Conservation (phyloP, 2,888 invertebrate species). For the Euplagia quadripunctaria region DNA sequence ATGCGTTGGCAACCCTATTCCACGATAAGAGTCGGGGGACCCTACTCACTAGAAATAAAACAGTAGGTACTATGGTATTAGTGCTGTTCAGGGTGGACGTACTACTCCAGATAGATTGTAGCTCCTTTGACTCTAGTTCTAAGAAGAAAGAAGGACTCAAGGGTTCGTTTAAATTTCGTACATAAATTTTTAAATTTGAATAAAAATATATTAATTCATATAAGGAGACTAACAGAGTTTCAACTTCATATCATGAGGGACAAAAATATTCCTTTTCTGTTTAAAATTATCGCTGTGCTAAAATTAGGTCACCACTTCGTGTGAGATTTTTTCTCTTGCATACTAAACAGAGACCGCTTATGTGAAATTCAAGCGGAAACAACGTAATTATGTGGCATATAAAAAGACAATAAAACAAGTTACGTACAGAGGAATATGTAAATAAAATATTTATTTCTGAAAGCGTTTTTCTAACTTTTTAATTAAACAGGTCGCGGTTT, state of each 20-base stretch:
- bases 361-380: slow-evolving; percentile 32
- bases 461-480: slow-evolving; percentile 46
- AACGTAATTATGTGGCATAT: slow-evolving; percentile 25
- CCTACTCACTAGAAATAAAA: too few relatives aligned
- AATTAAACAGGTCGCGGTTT: slow-evolving; percentile 40
- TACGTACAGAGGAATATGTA: slow-evolving; percentile 3
- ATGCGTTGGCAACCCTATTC: too few relatives aligned
- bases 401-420: slow-evolving; percentile 16
- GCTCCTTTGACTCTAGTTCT: too few relatives aligned
- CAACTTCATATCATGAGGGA: not conserved
- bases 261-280: not conserved
- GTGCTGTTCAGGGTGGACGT: too few relatives aligned
- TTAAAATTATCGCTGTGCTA: not conserved
- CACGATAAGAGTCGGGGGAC: too few relatives aligned
- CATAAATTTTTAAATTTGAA: too few relatives aligned
- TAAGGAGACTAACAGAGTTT: too few relatives aligned
- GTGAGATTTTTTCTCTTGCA: slow-evolving; percentile 19
- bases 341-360: slow-evolving; percentile 31
- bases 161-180: too few relatives aligned
- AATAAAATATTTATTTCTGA: slow-evolving; percentile 38
- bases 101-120: too few relatives aligned
- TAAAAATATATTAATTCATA: too few relatives aligned
- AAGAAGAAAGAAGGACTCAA: too few relatives aligned
- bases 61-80: too few relatives aligned
- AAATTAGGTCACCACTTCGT: slow-evolving; percentile 14